Conservation (phyloP, 1,140 invertebrate genomes). For the Brevipalpus yothersi region DNA sequence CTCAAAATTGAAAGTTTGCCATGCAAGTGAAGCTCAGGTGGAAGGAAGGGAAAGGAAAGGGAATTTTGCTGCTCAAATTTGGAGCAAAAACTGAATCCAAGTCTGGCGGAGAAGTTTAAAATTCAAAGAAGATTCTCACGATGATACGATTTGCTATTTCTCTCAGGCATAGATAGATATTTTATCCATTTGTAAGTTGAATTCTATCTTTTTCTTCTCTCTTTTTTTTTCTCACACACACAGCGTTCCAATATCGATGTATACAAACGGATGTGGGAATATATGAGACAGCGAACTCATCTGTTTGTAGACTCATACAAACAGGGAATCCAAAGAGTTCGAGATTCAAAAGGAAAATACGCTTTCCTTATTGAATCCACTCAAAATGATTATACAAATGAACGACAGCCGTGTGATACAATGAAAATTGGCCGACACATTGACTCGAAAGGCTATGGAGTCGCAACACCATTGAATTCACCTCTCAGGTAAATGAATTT, state of each 20-base stretch:
- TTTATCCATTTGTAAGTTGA: too few species aligned
- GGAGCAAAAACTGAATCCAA: too few species aligned
- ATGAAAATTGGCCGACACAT: conserved; percentile 29
- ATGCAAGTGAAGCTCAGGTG: conserved; percentile 3
- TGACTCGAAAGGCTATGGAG: conserved; percentile 24
- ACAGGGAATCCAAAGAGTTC: conserved; percentile 21
- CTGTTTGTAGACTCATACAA: conserved; percentile 20
- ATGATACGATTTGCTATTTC: neutral
- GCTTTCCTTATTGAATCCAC: conserved; percentile 32
- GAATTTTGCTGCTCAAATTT: too few species aligned
- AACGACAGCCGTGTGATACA: conserved; percentile 29
- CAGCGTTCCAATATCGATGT: conserved; percentile 66
- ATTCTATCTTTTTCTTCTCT: neutral
- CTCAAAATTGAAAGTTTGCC: neutral
- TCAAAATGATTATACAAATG: conserved; percentile 22
- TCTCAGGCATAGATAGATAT: too few species aligned
- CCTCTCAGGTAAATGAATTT: conserved; percentile 12
- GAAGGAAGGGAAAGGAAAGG: too few species aligned
- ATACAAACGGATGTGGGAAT: conserved; percentile 86
- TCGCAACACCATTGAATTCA: conserved; percentile 22
- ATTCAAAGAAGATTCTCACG: too few species aligned
- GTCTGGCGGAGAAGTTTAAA: neutral
- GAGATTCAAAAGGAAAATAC: conserved; percentile 27
- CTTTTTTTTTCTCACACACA: neutral
- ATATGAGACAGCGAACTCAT: conserved; percentile 35